phyloP scores from a whole-genome alignment of 2,888 invertebrate genomes.

The Hoplodrina ambigua region DNA sequence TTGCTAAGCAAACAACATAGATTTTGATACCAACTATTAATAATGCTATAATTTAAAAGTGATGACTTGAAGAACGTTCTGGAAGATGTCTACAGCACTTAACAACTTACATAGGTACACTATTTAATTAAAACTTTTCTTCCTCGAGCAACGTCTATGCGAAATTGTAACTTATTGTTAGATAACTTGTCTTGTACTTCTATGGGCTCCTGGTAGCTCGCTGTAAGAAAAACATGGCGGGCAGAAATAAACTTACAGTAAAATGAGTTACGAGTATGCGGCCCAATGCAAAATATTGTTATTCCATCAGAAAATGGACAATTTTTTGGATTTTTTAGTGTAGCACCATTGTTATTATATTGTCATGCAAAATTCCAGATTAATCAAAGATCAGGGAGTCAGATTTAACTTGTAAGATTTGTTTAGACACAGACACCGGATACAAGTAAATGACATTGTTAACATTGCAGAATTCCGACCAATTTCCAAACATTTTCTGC shows the following conservation, averaged over 20 bases:
- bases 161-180: neutral
- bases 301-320: neutral
- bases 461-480: neutral
- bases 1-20: slow-evolving; percentile 14
- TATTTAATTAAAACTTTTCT: no score
- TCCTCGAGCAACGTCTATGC: neutral
- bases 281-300: no score
- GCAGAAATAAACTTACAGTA: neutral
- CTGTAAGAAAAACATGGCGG: neutral
- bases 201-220: slow-evolving; percentile 28
- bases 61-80: slow-evolving; percentile 31
- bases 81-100: neutral
- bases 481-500: slow-evolving; percentile 14
- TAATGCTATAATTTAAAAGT: neutral
- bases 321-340: no score
- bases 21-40: slow-evolving; percentile 17
- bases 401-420: no score
- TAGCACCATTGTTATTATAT: no score
- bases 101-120: no score
- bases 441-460: no score
- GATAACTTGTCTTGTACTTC: neutral
- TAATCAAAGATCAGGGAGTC: no score
- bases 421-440: no score
- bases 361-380: no score
- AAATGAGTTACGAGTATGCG: no score